A percentile compares a stretch with the other conserved stretches of the same genome.
These are phyloP conservation scores for Leptogaster cylindrica DNA, from an alignment of 2,888 invertebrate genomes.

Conservation along the genomic window DNA sequence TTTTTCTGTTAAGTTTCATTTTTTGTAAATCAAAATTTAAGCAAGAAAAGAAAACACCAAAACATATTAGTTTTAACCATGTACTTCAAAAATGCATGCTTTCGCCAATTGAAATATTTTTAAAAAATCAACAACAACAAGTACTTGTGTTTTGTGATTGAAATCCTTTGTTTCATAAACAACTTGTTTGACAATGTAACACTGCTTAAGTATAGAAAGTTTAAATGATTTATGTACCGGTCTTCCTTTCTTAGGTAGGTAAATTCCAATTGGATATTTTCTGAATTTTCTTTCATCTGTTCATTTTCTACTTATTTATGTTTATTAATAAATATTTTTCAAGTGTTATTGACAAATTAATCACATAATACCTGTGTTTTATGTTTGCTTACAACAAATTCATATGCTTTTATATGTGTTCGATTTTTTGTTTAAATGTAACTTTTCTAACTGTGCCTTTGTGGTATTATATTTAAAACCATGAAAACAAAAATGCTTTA, in stretches of 20 bases:
- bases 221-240: conserved; percentile 23
- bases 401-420: conserved; percentile 35
- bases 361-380: conserved; percentile 15
- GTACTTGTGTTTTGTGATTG: too few species aligned
- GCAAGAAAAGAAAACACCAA: too few species aligned
- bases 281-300: conserved; percentile 27
- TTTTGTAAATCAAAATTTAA: too few species aligned
- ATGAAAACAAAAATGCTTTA: neutral
- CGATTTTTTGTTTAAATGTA: conserved; percentile 36
- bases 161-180: too few species aligned
- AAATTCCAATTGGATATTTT: conserved; percentile 28
- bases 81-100: too few species aligned
- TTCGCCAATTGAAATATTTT: too few species aligned
- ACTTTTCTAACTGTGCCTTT: conserved; percentile 19
- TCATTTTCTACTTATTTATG: conserved; percentile 16
- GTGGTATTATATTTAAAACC: neutral
- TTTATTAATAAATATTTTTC: too few species aligned
- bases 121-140: too few species aligned
- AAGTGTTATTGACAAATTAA: neutral
- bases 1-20: too few species aligned
- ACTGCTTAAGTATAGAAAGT: neutral
- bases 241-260: conserved; percentile 45
- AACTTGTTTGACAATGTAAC: too few species aligned
- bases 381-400: conserved; percentile 26
- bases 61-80: too few species aligned